A percentile compares a stretch with the other conserved stretches of the same genome.
Evolutionary conservation across 2,113 vertebrate genomes (phyloP).

Genomic region (Erpornis zantholeuca): DNA sequence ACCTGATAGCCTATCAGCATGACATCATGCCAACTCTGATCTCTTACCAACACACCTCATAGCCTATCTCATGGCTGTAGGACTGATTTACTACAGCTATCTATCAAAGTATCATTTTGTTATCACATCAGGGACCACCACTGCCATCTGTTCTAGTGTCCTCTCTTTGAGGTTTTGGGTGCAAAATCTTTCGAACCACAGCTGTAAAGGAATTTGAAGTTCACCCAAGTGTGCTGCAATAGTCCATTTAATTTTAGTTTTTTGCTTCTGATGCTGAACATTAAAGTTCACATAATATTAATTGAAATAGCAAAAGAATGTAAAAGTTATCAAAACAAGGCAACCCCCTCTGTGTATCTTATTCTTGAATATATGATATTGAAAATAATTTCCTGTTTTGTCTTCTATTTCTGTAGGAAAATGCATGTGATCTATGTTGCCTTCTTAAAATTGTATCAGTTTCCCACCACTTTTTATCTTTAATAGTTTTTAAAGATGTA

Average conservation of each 20-base stretch:
- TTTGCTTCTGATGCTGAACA: not conserved
- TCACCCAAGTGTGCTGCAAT: not conserved
- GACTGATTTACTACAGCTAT: not conserved
- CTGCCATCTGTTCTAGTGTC: fast-evolving
- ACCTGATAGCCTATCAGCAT: not conserved
- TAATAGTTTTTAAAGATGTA: not conserved
- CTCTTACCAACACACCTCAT: not conserved
- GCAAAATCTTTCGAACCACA: not conserved
- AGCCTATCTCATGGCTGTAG: not conserved
- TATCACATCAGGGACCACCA: too few relatives aligned
- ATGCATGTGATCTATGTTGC: not conserved
- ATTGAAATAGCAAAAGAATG: not conserved
- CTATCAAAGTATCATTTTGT: not conserved
- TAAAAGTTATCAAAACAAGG: not conserved
- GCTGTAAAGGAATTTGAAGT: not conserved
- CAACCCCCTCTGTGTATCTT: not conserved
- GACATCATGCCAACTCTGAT: too few relatives aligned
- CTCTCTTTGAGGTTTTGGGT: not conserved
- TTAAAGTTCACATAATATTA: not conserved
- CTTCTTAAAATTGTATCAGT: not conserved
- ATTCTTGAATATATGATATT: not conserved
- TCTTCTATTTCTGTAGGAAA: not conserved
- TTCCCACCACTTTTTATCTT: not conserved
- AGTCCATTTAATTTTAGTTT: not conserved
- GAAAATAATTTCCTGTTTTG: not conserved